These are phyloP conservation scores for Nymphalis polychloros DNA, from an alignment of 2,888 invertebrate genomes.

Conservation along the genomic window DNA sequence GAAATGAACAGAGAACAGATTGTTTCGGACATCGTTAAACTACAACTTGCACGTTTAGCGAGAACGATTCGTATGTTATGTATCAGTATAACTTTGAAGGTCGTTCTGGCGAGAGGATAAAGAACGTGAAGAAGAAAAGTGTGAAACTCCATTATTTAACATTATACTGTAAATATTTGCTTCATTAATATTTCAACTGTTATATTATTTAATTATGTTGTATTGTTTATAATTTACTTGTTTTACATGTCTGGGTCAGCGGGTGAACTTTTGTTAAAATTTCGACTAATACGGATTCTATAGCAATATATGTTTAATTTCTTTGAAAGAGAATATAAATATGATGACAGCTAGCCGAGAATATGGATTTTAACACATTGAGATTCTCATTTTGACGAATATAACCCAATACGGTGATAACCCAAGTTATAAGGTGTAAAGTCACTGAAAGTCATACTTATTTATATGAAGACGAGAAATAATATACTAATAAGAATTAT, in stretches of 20 bases:
- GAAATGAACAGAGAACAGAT: conserved; percentile 17
- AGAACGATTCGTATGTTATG: conserved; percentile 6
- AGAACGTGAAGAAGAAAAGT: conserved; percentile 13
- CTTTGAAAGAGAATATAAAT: too few relatives aligned
- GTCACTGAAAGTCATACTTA: too few relatives aligned
- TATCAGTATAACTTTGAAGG: conserved; percentile 11
- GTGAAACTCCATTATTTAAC: conserved; percentile 19
- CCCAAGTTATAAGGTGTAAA: too few relatives aligned
- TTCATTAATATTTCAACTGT: background rate
- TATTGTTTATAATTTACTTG: background rate
- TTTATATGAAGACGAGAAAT: too few relatives aligned
- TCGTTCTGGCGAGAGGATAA: conserved; percentile 3
- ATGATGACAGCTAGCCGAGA: too few relatives aligned
- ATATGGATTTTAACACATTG: too few relatives aligned
- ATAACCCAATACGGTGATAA: too few relatives aligned
- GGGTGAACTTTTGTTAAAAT: conserved; percentile 7
- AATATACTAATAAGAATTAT: background rate
- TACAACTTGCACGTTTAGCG: background rate
- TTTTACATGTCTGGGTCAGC: background rate
- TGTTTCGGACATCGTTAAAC: conserved; percentile 5
- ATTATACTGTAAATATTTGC: conserved; percentile 19
- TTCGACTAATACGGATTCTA: background rate
- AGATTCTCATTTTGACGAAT: too few relatives aligned
- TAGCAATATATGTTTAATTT: too few relatives aligned
- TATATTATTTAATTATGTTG: background rate